A percentile compares a stretch with the other conserved stretches of the same genome.
phyloP scores from a whole-genome alignment of 2,797 vertebrate species.

The Sternarchorhynchus goeldii region DNA sequence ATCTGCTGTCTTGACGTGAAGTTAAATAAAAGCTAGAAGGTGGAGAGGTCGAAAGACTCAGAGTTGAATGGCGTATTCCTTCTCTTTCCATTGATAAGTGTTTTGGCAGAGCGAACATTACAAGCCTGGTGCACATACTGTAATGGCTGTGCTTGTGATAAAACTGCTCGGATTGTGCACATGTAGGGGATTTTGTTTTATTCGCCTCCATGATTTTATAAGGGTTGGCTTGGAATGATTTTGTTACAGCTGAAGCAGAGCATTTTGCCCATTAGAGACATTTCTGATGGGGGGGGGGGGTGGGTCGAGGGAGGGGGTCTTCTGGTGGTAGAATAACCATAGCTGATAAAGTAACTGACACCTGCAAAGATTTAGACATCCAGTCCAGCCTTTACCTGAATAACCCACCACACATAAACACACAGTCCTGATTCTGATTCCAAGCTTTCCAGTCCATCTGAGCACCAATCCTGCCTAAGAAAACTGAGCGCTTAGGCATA shows the following conservation, averaged over 20 bases:
- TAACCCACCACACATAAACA: constrained; percentile 37
- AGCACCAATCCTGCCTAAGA: not conserved
- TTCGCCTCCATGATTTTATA: constrained; percentile 46
- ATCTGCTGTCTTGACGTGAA: not conserved
- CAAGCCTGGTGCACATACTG: not conserved
- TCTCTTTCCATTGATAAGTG: not conserved
- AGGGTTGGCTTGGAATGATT: constrained; percentile 48
- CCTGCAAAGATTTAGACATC: constrained; percentile 21
- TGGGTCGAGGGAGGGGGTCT: constrained; percentile 34
- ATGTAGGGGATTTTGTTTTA: constrained; percentile 25
- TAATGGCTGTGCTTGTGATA: constrained; percentile 17
- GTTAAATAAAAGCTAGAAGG: not conserved
- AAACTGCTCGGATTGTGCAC: constrained; percentile 29
- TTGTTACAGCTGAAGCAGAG: constrained; percentile 51
- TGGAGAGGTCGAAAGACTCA: not conserved
- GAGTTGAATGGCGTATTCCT: not conserved
- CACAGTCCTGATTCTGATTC: constrained; percentile 11
- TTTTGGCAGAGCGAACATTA: not conserved
- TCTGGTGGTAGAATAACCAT: constrained; percentile 32
- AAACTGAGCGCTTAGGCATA: not conserved
- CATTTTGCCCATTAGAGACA: constrained; percentile 35
- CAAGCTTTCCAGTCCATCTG: not conserved
- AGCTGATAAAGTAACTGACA: constrained; percentile 45
- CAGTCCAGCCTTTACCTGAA: constrained; percentile 17
- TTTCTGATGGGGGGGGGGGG: constrained; percentile 16